A percentile compares a stretch with the other conserved stretches of the same genome.
Conservation (phyloP, 1,140 invertebrate species). For the Drosophila lacertosa region DNA sequence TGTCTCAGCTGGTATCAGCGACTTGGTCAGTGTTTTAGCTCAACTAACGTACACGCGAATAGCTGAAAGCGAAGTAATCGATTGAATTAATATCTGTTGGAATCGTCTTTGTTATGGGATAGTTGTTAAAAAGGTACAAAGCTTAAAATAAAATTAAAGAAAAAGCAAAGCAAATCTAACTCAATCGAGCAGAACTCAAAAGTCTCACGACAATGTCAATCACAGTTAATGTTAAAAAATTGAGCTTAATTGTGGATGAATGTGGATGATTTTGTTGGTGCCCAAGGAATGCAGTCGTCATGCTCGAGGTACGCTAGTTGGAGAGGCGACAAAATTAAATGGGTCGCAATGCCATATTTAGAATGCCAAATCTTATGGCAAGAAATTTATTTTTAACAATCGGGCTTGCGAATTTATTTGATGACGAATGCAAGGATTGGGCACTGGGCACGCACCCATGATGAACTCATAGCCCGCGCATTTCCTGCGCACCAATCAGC, state of each 20-base stretch:
- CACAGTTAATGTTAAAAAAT: conserved; percentile 65
- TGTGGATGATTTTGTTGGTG: conserved; percentile 18
- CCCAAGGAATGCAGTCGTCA: conserved; percentile 47
- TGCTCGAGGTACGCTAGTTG: conserved; percentile 33
- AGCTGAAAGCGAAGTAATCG: conserved; percentile 24
- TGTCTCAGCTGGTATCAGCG: conserved; percentile 9
- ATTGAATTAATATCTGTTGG: conserved; percentile 13
- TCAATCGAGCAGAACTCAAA: conserved; percentile 48
- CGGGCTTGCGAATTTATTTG: conserved; percentile 51
- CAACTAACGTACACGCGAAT: conserved; percentile 13
- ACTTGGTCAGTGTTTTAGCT: conserved; percentile 7
- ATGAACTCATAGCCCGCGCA: conserved; percentile 47
- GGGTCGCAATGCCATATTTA: conserved; percentile 71
- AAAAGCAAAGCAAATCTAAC: conserved; percentile 36
- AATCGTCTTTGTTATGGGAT: conserved; percentile 10
- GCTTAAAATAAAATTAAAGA: conserved; percentile 17
- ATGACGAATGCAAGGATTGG: conserved; percentile 33
- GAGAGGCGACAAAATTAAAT: conserved; percentile 63
- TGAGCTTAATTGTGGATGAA: conserved; percentile 72
- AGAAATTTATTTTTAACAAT: conserved; percentile 60
- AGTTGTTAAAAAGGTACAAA: not conserved
- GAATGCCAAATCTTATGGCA: conserved; percentile 48
- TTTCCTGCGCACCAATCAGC: conserved; percentile 1
- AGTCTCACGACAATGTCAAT: conserved; percentile 38
- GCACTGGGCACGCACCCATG: conserved; percentile 26